These are phyloP conservation scores for Chelmon rostratus DNA, from an alignment of 2,797 vertebrate species.

Conservation along the genomic window DNA sequence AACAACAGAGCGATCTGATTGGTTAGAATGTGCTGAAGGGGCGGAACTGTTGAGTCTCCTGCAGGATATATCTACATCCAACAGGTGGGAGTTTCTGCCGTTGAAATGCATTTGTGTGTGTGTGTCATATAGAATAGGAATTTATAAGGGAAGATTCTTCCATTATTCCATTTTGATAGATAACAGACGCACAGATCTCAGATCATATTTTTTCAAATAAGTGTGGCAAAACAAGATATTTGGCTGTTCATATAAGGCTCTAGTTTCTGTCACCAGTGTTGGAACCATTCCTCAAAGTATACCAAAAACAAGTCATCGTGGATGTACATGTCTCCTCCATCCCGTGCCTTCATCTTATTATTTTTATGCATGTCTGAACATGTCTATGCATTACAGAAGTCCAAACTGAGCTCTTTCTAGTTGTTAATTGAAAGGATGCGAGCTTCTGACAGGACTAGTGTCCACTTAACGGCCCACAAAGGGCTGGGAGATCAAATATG, in stretches of 20 bases:
- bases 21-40: constrained; percentile 70
- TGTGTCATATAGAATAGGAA: not conserved
- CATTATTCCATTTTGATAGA: not conserved
- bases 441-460: not conserved
- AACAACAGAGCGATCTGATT: constrained; percentile 59
- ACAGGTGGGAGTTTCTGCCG: constrained; percentile 58
- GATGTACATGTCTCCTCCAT: constrained; percentile 26
- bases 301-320: constrained; percentile 8
- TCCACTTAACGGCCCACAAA: constrained; percentile 34
- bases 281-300: not conserved
- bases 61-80: constrained; percentile 57
- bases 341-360: constrained; percentile 31
- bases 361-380: constrained; percentile 50
- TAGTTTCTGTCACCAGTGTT: not conserved
- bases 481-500: constrained; percentile 14
- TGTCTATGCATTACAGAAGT: constrained; percentile 26
- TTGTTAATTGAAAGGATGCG: constrained; percentile 40
- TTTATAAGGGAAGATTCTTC: not conserved
- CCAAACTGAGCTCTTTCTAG: constrained; percentile 33
- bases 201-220: not conserved
- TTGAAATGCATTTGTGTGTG: not conserved
- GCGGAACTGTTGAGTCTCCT: constrained; percentile 54
- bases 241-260: too few relatives aligned
- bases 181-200: not conserved
- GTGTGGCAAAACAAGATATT: not conserved